Conservation (phyloP, 2,797 vertebrate genomes). For the Phylloscopus collybita region DNA sequence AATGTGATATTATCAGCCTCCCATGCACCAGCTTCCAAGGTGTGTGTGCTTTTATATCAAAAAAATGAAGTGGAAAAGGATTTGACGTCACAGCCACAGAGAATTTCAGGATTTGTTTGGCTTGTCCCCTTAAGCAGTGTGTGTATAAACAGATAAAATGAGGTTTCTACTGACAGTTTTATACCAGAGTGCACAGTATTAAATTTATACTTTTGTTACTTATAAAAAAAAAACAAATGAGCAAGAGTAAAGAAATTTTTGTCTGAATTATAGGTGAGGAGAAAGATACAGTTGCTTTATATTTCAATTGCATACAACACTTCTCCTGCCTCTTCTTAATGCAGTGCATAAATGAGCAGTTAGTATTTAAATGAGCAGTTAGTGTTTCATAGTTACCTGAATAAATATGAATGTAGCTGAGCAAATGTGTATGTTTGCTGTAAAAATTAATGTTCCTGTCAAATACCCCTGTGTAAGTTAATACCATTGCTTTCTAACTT, state of each 20-base stretch:
- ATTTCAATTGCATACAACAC: neutral
- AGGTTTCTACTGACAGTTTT: neutral
- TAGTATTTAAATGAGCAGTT: conserved; percentile 22
- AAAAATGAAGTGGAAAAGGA: neutral
- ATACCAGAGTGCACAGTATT: neutral
- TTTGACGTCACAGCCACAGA: neutral
- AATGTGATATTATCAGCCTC: neutral
- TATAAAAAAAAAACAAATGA: neutral
- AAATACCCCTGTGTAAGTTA: neutral
- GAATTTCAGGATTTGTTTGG: neutral
- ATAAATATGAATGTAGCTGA: neutral
- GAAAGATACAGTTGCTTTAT: neutral
- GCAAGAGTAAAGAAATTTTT: neutral
- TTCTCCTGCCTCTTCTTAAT: neutral
- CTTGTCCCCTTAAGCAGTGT: neutral
- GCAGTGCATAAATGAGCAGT: neutral
- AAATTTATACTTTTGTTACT: neutral
- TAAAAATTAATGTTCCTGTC: conserved; percentile 5
- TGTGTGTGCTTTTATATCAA: neutral
- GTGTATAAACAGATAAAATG: neutral
- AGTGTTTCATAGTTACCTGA: neutral
- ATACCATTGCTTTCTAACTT: neutral
- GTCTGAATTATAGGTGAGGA: neutral
- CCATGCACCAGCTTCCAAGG: neutral
- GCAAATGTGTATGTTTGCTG: neutral